Conservation (phyloP, 2,113 vertebrate genomes). For the Otis tarda region DNA sequence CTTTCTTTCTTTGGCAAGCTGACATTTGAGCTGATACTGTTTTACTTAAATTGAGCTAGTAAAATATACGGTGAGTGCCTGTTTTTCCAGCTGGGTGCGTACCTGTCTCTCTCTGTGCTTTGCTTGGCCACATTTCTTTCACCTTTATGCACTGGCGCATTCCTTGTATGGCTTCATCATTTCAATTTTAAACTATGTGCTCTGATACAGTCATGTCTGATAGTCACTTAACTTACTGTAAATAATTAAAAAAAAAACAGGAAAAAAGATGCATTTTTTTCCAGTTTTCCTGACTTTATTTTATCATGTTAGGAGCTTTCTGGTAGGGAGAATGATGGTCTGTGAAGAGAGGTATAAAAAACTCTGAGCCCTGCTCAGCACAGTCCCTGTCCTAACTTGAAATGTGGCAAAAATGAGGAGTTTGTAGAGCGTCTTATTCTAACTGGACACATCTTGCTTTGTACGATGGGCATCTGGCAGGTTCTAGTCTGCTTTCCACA, state of each 20-base stretch:
- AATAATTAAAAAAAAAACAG: not conserved
- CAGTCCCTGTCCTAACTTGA: not conserved
- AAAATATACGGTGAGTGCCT: conserved; percentile 21
- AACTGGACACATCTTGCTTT: not conserved
- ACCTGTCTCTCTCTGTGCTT: not conserved
- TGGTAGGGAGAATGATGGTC: not conserved
- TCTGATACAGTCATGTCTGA: not conserved
- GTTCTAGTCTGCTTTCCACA: not conserved
- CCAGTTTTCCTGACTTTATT: not conserved
- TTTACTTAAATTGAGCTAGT: conserved; percentile 7
- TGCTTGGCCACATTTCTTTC: not conserved
- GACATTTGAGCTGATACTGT: conserved; percentile 3
- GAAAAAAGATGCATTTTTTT: accelerated
- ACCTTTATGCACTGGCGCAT: not conserved
- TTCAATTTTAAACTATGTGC: not conserved
- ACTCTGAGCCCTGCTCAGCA: not conserved
- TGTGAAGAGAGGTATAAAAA: not conserved
- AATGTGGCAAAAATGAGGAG: not conserved
- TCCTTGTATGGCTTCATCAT: not conserved
- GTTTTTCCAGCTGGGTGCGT: conserved; percentile 13
- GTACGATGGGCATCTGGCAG: not conserved
- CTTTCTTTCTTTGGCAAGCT: not conserved
- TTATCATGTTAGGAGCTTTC: not conserved
- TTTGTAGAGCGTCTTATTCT: not conserved
- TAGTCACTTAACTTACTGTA: not conserved